Evolutionary conservation across 2,113 vertebrate species (phyloP).

Genomic region (Centropus bengalensis): DNA sequence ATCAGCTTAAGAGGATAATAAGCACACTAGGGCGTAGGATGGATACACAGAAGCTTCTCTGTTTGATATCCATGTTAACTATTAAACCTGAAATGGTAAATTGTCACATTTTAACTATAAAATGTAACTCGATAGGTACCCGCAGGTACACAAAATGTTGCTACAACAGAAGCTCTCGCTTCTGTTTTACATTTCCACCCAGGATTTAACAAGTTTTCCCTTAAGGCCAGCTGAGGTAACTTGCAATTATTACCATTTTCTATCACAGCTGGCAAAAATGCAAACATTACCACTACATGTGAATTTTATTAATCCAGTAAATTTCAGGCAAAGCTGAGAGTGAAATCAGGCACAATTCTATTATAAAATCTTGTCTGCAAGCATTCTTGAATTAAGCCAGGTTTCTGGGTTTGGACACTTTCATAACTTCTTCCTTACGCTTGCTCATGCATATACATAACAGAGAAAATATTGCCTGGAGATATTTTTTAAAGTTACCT

Average conservation of each 20-base stretch:
- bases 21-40: neutral
- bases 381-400: neutral
- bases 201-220: neutral
- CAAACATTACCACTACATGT: neutral
- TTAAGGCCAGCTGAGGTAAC: neutral
- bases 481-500: neutral
- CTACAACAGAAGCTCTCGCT: neutral
- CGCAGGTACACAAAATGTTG: neutral
- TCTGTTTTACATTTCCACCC: neutral
- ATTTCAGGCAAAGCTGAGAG: neutral
- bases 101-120: neutral
- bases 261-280: neutral
- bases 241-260: neutral
- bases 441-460: neutral
- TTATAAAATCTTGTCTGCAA: neutral
- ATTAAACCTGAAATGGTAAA: neutral
- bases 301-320: neutral
- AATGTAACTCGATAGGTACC: neutral
- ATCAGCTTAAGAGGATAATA: conserved; percentile 1
- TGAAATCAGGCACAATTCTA: neutral
- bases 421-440: neutral
- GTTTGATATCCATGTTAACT: neutral
- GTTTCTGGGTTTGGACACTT: neutral
- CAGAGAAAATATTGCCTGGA: neutral
- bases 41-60: neutral